These are phyloP conservation scores for Antrozous pallidus DNA, from an alignment of 2,797 vertebrate species.

Conservation along the genomic window DNA sequence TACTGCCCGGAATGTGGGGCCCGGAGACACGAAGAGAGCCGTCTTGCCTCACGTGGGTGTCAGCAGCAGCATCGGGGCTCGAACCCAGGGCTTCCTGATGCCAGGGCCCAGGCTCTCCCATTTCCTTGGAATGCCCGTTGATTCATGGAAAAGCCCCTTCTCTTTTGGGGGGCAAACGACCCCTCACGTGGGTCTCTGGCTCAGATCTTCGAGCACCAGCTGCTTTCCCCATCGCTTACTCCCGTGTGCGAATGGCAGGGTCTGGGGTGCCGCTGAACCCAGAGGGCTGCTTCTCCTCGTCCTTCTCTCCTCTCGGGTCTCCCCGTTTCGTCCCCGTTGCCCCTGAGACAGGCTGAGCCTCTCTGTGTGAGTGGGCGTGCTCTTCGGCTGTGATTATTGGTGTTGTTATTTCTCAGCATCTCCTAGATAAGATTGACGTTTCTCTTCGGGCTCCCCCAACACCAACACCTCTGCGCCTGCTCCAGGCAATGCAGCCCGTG, in stretches of 20 bases:
- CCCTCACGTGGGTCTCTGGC: background rate
- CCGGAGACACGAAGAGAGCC: background rate
- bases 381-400: background rate
- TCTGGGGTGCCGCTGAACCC: background rate
- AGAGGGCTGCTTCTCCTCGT: background rate
- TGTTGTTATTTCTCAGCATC: background rate
- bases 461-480: background rate
- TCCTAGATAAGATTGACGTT: background rate
- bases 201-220: background rate
- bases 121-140: background rate
- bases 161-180: background rate
- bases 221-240: background rate
- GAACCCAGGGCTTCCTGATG: too few relatives aligned
- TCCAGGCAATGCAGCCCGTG: background rate
- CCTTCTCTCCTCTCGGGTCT: background rate
- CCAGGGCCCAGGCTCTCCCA: background rate
- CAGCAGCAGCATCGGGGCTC: too few relatives aligned
- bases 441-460: background rate
- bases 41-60: too few relatives aligned
- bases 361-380: background rate
- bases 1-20: background rate
- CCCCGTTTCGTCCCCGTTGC: background rate
- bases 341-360: background rate
- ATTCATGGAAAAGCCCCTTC: background rate
- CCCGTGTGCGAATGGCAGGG: fast-evolving